Evolutionary conservation across 2,888 invertebrate genomes (phyloP), one percentile per base, ranked within the genome.

Genomic region (Cataglyphis livida): DNA sequence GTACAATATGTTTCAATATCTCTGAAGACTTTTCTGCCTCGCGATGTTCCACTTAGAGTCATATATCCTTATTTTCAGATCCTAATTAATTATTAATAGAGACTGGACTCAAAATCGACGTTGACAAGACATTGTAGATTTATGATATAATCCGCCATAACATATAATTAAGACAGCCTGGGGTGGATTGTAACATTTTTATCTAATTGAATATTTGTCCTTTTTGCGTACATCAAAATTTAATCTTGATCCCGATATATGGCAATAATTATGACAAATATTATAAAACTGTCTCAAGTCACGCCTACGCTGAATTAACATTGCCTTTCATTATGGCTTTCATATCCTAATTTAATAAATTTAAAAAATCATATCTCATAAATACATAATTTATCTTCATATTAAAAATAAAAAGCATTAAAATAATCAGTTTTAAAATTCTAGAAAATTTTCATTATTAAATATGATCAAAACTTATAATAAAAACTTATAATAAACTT

Each of bases 1-100:
- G 86, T 86, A 83, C 75, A 82, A 81, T 84, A 89, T 83, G 66
- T 89, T 89, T 87, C 75, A 89, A 89, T 82, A 83, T 84, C 79
- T 84, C 79, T 62, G 35, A 82, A 76, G 81, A 83, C 71, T 88
- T 68, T 21, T 82, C 79, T 83, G 82, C 81, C 75, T 89, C 87
- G 82, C 85, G 83, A 81, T 21, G 9, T 51, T 57, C 70, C 85
- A 44, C 38, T 44, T 71, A 82, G 44, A 64, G 35, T 78, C 51
- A 51, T 41, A 48, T 7, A 48, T 70, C 71, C 71, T 35, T 44
- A 21, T 44, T 44, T 44, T 78, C 44, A 21, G 18, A 59, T 70
- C 78, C 78, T 79, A 28, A 70, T 32, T 59, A 5, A 70, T n/a
- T 54, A 70, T n/a, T 54, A 18, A 66, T 66, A 38, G 15, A 64